Percentiles rank a stretch among this genome's conserved stretches.
These are phyloP conservation scores for Strix occidentalis DNA, from an alignment of 2,797 vertebrate species.

Conservation along the genomic window DNA sequence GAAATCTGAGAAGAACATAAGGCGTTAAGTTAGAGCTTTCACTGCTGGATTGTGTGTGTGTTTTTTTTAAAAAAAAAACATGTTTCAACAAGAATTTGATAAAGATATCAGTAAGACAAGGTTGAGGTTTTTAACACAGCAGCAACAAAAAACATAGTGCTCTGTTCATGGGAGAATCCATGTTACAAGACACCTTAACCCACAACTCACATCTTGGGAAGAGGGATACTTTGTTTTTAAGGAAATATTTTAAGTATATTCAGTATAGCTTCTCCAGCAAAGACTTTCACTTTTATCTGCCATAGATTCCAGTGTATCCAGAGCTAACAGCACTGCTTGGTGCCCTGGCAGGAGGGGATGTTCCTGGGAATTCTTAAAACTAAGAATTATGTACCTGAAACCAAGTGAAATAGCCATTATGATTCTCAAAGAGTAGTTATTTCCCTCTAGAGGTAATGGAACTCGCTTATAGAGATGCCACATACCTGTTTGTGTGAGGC, in stretches of 20 bases:
- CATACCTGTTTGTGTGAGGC: not conserved
- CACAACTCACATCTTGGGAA: not conserved
- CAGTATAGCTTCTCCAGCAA: not conserved
- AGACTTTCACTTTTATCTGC: not conserved
- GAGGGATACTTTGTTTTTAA: not conserved
- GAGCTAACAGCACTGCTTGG: not conserved
- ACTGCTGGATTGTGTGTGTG: slow-evolving; percentile 29
- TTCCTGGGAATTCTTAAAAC: not conserved
- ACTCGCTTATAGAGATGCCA: not conserved
- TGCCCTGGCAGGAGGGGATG: not conserved
- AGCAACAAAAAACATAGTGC: not conserved
- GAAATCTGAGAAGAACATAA: slow-evolving; percentile 80
- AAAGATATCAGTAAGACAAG: slow-evolving; percentile 61
- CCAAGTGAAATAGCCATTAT: not conserved
- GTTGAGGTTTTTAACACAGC: not conserved
- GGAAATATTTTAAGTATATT: not conserved
- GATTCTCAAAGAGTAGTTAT: not conserved
- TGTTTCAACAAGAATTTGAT: slow-evolving; percentile 71
- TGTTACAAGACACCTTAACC: not conserved
- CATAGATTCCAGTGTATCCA: not conserved
- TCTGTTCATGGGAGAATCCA: not conserved
- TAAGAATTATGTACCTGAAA: not conserved
- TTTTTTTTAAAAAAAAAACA: not conserved
- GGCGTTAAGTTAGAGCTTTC: slow-evolving; percentile 79
- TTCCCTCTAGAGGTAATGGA: not conserved